Conservation (phyloP, 2,113 vertebrate genomes). For the Agapornis roseicollis region DNA sequence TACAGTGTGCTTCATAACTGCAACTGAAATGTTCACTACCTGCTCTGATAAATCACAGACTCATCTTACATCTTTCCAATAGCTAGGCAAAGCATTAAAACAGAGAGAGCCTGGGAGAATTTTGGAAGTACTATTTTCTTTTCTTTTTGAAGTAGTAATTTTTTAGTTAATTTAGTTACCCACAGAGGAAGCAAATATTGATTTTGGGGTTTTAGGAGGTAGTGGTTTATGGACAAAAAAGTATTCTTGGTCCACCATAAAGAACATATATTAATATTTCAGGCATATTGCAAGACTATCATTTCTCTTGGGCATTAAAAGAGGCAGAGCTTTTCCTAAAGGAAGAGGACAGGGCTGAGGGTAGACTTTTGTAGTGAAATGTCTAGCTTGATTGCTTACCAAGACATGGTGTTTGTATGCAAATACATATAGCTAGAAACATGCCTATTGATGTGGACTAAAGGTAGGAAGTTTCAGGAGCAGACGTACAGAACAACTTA, state of each 20-base stretch:
- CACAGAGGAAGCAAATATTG: not conserved
- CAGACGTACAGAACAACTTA: not conserved
- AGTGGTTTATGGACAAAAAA: not conserved
- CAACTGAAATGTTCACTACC: not conserved
- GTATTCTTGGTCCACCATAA: not conserved
- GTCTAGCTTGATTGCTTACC: not conserved
- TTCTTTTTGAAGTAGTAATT: not conserved
- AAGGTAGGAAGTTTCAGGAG: not conserved
- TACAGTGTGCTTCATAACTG: not conserved
- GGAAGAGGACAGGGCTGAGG: not conserved
- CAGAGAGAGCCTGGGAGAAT: not conserved
- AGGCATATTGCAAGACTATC: not conserved
- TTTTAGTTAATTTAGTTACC: not conserved
- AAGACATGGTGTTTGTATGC: not conserved
- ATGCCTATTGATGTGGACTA: not conserved
- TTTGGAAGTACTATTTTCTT: not conserved
- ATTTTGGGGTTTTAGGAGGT: rapidly evolving
- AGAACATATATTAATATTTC: not conserved
- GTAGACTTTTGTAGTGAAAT: not conserved
- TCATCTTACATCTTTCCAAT: not conserved
- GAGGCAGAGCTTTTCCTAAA: not conserved
- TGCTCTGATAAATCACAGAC: not conserved
- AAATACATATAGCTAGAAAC: not conserved
- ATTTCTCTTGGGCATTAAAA: not conserved
- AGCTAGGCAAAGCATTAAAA: not conserved